Evolutionary conservation across 2,113 vertebrate species (phyloP).

Genomic region (Pyxicephalus adspersus): DNA sequence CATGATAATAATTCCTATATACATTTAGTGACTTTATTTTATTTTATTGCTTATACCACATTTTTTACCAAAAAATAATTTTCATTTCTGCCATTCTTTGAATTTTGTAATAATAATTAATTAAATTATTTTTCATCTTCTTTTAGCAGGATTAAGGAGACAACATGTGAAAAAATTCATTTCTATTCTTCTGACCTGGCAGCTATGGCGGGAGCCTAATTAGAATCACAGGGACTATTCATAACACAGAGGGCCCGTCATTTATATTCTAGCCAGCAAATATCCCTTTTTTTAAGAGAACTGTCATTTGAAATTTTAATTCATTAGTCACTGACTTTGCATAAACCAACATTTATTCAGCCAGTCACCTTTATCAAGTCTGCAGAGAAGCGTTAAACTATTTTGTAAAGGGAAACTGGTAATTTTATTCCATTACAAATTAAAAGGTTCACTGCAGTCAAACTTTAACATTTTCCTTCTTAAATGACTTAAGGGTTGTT

Average conservation of each 20-base stretch:
- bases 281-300: background rate
- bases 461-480: background rate
- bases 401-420: background rate
- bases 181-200: constrained; percentile 3
- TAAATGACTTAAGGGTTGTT: background rate
- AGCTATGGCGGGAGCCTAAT: constrained; percentile 6
- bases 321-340: background rate
- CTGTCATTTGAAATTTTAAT: constrained; percentile 28
- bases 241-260: background rate
- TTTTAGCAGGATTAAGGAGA: background rate
- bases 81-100: constrained; percentile 9
- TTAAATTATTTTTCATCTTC: constrained; percentile 31
- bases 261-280: constrained; percentile 15
- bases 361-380: background rate
- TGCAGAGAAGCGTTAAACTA: background rate
- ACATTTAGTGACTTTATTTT: no score
- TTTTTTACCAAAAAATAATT: background rate
- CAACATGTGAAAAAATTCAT: background rate
- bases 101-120: constrained; percentile 12
- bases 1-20: no score
- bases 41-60: no score
- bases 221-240: constrained; percentile 29
- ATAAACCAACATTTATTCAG: background rate
- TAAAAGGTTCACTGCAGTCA: background rate
- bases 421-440: no score